Base-by-base conservation (phyloP, 64 coral and sea anemone genomes). In the Stichodactyla helianthus region DNA sequence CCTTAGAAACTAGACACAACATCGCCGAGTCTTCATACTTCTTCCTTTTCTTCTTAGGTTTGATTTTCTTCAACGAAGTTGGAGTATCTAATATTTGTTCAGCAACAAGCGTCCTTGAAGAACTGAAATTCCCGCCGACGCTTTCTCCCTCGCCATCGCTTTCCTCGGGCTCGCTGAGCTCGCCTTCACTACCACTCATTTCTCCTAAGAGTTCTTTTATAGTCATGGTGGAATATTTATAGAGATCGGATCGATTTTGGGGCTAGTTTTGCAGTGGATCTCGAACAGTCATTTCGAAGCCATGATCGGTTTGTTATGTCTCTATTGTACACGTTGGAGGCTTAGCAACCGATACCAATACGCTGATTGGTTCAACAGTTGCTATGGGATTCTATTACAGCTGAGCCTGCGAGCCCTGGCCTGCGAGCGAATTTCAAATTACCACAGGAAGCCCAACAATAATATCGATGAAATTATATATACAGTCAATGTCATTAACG, bases 21-120 rank as follows among this genome's bases (percentile, higher is more conserved):
- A 82, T 10, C n/a, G 22, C 9, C 10, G 14, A 51, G 51, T 27
- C 86, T 35, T 20, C 79, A 84, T 88, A 96, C 94, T 85, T 96
- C 55, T 96, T 96, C 82, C 90, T 96, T 82, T 96, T 96, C 90
- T 94, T 99, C 54, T 99, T 99, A 4, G 86, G 58, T 55, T 99
- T 99, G 10, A 55, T 71, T 83, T 95, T 99, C 88, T 91, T 99
- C 2, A 89, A 70, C 16, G 88, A 88, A 26, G 50, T 60, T 88
- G 58, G 90, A 82, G 88, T 78, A 23, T 88, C 85, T 8, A 76
- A 10, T 92, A 67, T 88, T 54, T 91, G 77, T 51, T 68, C 65
- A 50, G 88, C 81, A 19, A 92, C 77, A 77, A 53, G 85, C 68
- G 88, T 82, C 16, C 53, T 76, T 16, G 59, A 50, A 19, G 53